Percentiles rank a stretch among this genome's conserved stretches.
Conservation (phyloP, 1,140 invertebrate species). For the Papilio polyxenes region DNA sequence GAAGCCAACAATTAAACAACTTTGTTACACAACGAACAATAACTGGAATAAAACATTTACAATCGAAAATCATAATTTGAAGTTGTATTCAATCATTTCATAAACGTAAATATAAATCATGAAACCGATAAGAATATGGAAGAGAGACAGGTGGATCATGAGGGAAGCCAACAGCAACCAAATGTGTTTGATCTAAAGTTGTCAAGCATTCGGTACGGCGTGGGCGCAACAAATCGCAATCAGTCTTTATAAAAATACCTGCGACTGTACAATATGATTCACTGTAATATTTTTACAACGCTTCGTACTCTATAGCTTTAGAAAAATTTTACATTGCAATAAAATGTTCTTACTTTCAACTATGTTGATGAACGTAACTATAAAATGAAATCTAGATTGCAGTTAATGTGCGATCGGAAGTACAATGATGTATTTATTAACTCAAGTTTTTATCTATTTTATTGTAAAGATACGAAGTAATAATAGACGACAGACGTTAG, state of each 20-base stretch:
- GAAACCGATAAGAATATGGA: conserved; percentile 11
- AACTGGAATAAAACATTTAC: no score
- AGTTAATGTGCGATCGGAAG: neutral
- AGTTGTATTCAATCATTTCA: conserved; percentile 23
- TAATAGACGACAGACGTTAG: no score
- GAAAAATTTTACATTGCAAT: conserved; percentile 13
- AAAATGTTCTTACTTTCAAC: neutral
- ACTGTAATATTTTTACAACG: conserved; percentile 36
- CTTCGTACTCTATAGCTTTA: neutral
- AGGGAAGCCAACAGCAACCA: conserved; percentile 34
- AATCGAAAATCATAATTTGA: no score
- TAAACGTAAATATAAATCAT: conserved; percentile 18
- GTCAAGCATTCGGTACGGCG: conserved; percentile 33
- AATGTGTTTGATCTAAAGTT: conserved; percentile 41
- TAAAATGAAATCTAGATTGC: neutral
- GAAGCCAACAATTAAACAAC: no score
- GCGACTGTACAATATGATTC: conserved; percentile 41
- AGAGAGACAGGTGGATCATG: conserved; percentile 39
- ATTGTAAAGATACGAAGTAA: no score
- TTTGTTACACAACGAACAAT: no score
- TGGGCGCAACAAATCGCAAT: conserved; percentile 44
- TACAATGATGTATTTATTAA: neutral
- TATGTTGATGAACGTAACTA: neutral
- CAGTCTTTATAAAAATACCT: conserved; percentile 50
- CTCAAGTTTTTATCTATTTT: neutral